Percentiles rank a stretch among this genome's conserved stretches.
phyloP scores from a whole-genome alignment of 1,140 invertebrate genomes.

The Panagrolaimus sp. region DNA sequence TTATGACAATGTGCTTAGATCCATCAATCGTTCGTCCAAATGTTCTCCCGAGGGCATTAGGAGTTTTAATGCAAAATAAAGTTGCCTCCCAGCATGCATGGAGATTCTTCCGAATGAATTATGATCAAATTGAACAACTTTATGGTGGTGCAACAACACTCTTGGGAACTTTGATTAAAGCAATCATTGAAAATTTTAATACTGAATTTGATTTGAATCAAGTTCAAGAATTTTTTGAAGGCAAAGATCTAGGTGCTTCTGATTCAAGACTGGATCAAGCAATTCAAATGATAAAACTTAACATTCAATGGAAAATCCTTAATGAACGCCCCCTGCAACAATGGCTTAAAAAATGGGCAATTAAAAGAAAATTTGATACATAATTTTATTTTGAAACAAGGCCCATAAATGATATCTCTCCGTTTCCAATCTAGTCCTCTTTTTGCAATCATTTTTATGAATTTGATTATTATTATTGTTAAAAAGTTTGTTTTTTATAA shows the following conservation, averaged over 20 bases:
- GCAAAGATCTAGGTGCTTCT: constrained; percentile 24
- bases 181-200: constrained; percentile 33
- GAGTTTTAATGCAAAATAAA: constrained; percentile 29
- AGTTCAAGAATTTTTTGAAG: constrained; percentile 20
- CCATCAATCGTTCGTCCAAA: constrained; percentile 31
- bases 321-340: constrained; percentile 35
- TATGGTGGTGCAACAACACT: constrained; percentile 26
- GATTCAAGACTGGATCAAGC: constrained; percentile 34
- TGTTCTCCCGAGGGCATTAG: constrained; percentile 31
- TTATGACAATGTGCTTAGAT: constrained; percentile 32
- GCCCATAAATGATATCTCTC: too few relatives aligned
- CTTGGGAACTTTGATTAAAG: constrained; percentile 23
- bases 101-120: constrained; percentile 36
- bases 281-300: constrained; percentile 37
- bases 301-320: constrained; percentile 44
- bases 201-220: constrained; percentile 39
- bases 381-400: too few relatives aligned
- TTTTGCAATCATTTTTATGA: too few relatives aligned
- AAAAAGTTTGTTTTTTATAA: too few relatives aligned
- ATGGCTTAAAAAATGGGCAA: constrained; percentile 34
- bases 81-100: constrained; percentile 24
- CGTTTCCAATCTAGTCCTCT: too few relatives aligned
- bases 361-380: neutral
- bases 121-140: constrained; percentile 30
- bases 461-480: too few relatives aligned